These are phyloP conservation scores for Seira ritae DNA, from an alignment of 2,888 invertebrate genomes.

Conservation along the genomic window DNA sequence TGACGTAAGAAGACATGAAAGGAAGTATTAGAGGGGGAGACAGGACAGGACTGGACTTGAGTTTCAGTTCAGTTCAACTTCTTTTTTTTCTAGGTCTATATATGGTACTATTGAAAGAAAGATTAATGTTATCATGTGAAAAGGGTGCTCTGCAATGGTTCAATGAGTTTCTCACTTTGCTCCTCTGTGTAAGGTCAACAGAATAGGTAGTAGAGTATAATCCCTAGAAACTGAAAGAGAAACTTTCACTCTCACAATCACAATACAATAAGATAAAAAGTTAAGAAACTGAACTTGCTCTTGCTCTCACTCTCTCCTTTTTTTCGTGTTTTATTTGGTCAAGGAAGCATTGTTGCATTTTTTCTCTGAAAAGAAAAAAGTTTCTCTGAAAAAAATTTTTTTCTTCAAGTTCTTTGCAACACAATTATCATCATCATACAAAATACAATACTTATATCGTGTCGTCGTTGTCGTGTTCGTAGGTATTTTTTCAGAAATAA, in stretches of 20 bases:
- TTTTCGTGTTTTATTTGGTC: neutral
- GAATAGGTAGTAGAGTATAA: constrained; percentile 1
- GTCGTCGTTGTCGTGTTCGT: neutral
- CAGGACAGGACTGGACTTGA: too few species aligned
- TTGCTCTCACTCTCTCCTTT: neutral
- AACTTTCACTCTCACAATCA: neutral
- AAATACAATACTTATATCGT: too few species aligned
- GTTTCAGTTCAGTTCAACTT: too few species aligned
- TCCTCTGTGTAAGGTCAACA: neutral
- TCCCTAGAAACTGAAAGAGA: neutral
- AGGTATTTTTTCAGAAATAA: neutral
- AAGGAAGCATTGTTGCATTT: neutral
- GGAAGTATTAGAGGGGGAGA: neutral
- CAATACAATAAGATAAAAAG: constrained; percentile 18
- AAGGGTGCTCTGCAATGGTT: constrained; percentile 37
- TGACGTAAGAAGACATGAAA: neutral
- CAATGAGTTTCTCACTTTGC: constrained; percentile 33
- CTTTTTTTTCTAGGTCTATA: neutral
- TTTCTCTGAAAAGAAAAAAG: neutral
- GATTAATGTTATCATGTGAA: constrained; percentile 47
- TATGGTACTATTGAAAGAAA: constrained; percentile 19
- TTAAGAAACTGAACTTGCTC: constrained; percentile 18
- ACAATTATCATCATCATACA: too few species aligned
- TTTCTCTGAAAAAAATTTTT: too few species aligned
- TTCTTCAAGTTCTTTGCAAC: neutral